Conservation (phyloP, 2,797 vertebrate species). For the Poecilia picta region DNA sequence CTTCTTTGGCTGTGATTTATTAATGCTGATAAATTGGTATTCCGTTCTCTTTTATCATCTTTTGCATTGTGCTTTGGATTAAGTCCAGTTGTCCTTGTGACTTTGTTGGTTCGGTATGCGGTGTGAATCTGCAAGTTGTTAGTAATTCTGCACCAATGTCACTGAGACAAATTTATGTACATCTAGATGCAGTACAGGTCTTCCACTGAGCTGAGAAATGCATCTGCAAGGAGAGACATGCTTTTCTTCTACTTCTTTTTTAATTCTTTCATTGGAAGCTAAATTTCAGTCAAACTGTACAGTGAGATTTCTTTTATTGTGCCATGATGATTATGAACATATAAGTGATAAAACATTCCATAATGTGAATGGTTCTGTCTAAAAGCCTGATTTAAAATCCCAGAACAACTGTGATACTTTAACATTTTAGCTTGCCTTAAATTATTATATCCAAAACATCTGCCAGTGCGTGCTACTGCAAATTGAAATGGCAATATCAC, state of each 20-base stretch:
- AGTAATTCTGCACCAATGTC: constrained; percentile 48
- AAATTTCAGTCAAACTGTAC: constrained; percentile 49
- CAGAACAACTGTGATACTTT: constrained; percentile 54
- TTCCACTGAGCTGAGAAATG: constrained; percentile 17
- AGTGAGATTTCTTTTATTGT: constrained; percentile 54
- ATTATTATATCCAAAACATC: constrained; percentile 65
- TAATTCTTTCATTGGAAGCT: constrained; percentile 35
- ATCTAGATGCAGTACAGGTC: constrained; percentile 37
- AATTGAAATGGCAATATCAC: constrained; percentile 62
- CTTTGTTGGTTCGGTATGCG: constrained; percentile 36
- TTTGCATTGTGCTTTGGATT: constrained; percentile 14
- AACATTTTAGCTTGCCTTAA: constrained; percentile 46
- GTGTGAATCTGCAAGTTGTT: constrained; percentile 37
- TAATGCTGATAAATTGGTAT: constrained; percentile 1
- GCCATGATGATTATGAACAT: constrained; percentile 61
- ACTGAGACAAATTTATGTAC: constrained; percentile 48
- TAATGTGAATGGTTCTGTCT: constrained; percentile 53
- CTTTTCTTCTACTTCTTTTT: constrained; percentile 14
- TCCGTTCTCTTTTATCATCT: constrained; percentile 6
- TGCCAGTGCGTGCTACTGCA: constrained; percentile 56
- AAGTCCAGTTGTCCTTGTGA: constrained; percentile 33
- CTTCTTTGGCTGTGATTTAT: neutral
- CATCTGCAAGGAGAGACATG: constrained; percentile 21
- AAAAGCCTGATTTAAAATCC: constrained; percentile 50
- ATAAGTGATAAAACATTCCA: constrained; percentile 56